A percentile compares a stretch with the other conserved stretches of the same genome.
Conservation (phyloP, 2,888 invertebrate species). For the Antheraea assamensis region DNA sequence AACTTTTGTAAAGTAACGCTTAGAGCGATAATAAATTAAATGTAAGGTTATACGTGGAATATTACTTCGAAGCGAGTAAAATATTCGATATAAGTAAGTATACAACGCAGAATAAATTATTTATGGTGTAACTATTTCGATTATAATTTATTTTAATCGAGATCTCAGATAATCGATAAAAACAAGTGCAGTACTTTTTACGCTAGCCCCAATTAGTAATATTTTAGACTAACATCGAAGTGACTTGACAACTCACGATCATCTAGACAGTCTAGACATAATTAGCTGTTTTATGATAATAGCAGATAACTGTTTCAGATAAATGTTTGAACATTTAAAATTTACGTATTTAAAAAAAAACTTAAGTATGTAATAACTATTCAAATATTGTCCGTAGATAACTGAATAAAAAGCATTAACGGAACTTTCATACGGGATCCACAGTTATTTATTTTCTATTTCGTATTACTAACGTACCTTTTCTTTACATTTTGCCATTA, state of each 20-base stretch:
- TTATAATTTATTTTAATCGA: too few species aligned
- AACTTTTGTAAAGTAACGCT: neutral
- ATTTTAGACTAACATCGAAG: neutral
- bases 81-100: neutral
- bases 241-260: neutral
- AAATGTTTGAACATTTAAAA: neutral
- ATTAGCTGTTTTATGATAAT: neutral
- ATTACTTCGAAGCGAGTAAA: neutral
- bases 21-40: neutral
- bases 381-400: neutral
- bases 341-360: neutral
- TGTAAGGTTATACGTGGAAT: neutral
- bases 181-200: neutral
- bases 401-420: neutral
- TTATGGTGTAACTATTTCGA: too few species aligned
- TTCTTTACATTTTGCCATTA: too few species aligned
- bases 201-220: neutral
- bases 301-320: neutral
- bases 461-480: too few species aligned
- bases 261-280: neutral
- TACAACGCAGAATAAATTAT: neutral
- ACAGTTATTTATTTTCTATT: too few species aligned
- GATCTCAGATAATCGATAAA: too few species aligned
- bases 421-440: too few species aligned
- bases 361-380: neutral